phyloP scores from a whole-genome alignment of 2,113 vertebrate genomes.

The Semicossyphus pulcher region DNA sequence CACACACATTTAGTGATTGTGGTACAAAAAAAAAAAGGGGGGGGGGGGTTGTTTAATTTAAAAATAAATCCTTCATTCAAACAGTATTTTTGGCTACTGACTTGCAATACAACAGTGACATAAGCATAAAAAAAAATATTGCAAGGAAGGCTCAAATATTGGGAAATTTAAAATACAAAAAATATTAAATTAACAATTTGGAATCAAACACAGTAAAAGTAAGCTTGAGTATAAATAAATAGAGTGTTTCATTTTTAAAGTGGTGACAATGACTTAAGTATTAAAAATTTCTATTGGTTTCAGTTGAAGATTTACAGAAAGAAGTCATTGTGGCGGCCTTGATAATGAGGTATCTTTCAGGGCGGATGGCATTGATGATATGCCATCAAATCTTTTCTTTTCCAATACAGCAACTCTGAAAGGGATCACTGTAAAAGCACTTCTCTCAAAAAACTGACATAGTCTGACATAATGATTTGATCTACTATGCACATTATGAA shows the following conservation, averaged over 20 bases:
- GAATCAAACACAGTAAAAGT: conserved; percentile 19
- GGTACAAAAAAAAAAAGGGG: conserved; percentile 4
- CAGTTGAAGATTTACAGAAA: conserved; percentile 8
- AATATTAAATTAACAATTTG: conserved; percentile 24
- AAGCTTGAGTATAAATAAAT: conserved; percentile 27
- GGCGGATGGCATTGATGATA: conserved; percentile 13
- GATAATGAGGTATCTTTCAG: conserved; percentile 27
- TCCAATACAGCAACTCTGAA: conserved; percentile 30
- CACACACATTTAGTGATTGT: background rate
- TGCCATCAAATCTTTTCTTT: conserved; percentile 40
- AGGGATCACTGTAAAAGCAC: conserved; percentile 35
- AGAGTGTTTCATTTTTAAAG: background rate
- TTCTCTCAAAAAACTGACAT: conserved; percentile 43
- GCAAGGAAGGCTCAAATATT: conserved; percentile 25
- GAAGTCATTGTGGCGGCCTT: conserved; percentile 13
- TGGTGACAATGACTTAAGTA: background rate
- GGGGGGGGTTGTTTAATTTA: background rate
- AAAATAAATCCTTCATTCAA: conserved; percentile 56
- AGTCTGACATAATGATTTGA: conserved; percentile 39
- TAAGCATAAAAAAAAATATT: background rate
- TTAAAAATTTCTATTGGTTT: conserved; percentile 22
- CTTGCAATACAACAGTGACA: conserved; percentile 18
- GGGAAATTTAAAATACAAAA: conserved; percentile 14
- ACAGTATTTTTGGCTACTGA: conserved; percentile 31
- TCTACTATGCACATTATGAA: conserved; percentile 45